Evolutionary conservation across 1,140 invertebrate genomes (phyloP), one percentile per base, ranked within the genome.

Genomic region (Chelonus insularis): DNA sequence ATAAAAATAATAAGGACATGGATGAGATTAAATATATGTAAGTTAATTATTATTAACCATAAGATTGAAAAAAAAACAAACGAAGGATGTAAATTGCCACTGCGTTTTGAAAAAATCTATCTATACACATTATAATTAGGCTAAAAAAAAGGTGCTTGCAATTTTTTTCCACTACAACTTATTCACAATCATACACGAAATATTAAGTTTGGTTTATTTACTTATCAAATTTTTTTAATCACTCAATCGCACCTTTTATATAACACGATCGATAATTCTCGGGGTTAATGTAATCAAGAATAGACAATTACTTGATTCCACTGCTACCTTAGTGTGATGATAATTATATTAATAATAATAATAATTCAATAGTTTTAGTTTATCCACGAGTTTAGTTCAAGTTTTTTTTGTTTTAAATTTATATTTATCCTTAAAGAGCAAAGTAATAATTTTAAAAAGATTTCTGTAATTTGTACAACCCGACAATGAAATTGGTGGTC

Each of bases 151-250:
- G n/a, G n/a, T n/a, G n/a, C n/a, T n/a, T n/a, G n/a, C n/a, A n/a
- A n/a, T n/a, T n/a, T n/a, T n/a, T n/a, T n/a, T n/a, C n/a, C n/a
- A n/a, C n/a, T n/a, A n/a, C n/a, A n/a, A n/a, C n/a, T 21, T 62
- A 21, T 52, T n/a, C 51, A 59, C 57, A 59, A 63, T 63, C 62
- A 64, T 60, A 57, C 57, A 56, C 50, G 50, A 59, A 51, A 41
- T 55, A 12, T 58, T 48, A 48, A 57, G 34, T 23, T 57, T 20
- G 43, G 32, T 51, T 51, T 29, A 51, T 51, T 12, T 36, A n/a
- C 20, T 39, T 55, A 9, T 37, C 32, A 18, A 21, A 39, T 57
- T 57, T 48, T n/a, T 62, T 50, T 20, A 32, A 45, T 50, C 57
- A 63, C 50, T 39, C 41, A 59, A 63, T 59, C 56, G 57, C 57